These are phyloP conservation scores for Tipula unca DNA, from an alignment of 2,888 invertebrate genomes.

Conservation along the genomic window DNA sequence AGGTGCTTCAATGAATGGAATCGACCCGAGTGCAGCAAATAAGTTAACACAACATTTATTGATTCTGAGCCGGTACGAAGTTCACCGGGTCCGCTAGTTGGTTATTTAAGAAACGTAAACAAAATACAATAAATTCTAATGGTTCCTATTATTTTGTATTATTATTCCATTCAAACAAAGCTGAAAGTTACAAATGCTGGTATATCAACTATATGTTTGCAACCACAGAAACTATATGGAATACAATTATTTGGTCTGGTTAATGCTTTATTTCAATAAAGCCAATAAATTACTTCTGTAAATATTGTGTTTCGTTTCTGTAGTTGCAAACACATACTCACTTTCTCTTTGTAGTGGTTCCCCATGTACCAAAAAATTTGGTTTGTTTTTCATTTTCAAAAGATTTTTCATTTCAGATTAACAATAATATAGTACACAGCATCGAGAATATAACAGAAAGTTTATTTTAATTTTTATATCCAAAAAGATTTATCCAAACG, in stretches of 20 bases:
- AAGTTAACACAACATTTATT: too few species aligned
- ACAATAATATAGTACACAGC: not conserved
- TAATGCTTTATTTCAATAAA: not conserved
- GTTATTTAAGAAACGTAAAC: too few species aligned
- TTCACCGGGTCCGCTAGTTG: too few species aligned
- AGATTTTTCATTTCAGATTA: not conserved
- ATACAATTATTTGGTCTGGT: not conserved
- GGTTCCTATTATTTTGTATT: too few species aligned
- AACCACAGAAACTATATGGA: too few species aligned
- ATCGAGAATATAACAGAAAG: not conserved
- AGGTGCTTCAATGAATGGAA: too few species aligned
- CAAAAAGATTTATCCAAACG: not conserved
- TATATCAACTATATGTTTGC: too few species aligned
- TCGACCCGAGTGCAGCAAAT: too few species aligned
- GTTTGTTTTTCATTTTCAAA: not conserved
- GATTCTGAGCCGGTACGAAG: too few species aligned
- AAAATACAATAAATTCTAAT: too few species aligned
- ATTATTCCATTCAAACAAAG: too few species aligned
- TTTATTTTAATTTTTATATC: not conserved
- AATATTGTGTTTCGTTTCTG: not conserved
- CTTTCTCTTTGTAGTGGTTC: not conserved
- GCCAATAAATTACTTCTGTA: not conserved
- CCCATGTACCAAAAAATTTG: not conserved
- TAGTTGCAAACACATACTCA: not conserved
- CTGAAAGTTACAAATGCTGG: too few species aligned